Evolutionary conservation across 1,140 invertebrate species (phyloP).

Genomic region (Vollenhovia emeryi): DNA sequence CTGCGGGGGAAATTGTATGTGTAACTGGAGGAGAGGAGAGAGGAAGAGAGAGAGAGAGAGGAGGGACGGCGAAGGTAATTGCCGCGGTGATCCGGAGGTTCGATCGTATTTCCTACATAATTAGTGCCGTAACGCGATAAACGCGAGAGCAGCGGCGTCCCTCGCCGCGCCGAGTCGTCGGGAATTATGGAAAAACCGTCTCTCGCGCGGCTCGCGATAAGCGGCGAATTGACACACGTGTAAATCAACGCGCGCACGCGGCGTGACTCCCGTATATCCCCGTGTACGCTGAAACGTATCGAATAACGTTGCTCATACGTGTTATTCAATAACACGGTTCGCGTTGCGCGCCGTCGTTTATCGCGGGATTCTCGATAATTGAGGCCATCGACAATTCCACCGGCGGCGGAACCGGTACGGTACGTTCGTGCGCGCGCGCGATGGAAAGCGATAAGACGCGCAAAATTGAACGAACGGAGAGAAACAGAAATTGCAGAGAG

Average conservation of each 20-base stretch:
- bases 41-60: background rate
- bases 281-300: background rate
- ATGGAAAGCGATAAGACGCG: background rate
- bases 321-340: too few species aligned
- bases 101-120: conserved; percentile 21
- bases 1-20: background rate
- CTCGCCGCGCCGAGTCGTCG: background rate
- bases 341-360: background rate
- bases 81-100: background rate
- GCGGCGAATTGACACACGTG: background rate
- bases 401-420: background rate
- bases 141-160: background rate
- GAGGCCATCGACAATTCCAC: background rate
- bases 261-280: background rate
- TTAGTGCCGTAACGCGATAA: conserved; percentile 1
- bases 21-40: background rate
- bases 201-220: background rate
- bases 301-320: too few species aligned
- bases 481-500: background rate
- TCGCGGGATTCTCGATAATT: background rate
- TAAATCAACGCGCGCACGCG: background rate
- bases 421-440: background rate
- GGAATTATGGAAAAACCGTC: background rate
- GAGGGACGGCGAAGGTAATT: conserved; percentile 2
- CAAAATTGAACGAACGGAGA: background rate